Evolutionary conservation across 1,140 invertebrate genomes (phyloP).

Genomic region (Luehdorfia chinensis): DNA sequence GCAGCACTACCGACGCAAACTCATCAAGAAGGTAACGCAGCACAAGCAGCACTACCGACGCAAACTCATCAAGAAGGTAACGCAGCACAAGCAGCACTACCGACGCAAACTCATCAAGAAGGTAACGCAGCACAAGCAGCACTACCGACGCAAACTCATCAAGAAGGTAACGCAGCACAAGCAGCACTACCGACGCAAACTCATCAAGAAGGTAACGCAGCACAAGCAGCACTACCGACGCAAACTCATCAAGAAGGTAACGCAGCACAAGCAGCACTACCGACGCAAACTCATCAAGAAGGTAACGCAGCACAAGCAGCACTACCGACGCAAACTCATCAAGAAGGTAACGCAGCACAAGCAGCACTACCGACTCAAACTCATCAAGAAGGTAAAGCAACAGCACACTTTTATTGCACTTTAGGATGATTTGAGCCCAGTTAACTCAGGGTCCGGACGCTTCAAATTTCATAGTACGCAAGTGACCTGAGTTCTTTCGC

Average conservation of each 20-base stretch:
- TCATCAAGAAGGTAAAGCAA: constrained; percentile 90
- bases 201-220: constrained; percentile 91
- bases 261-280: constrained; percentile 95
- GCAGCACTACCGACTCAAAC: constrained; percentile 93
- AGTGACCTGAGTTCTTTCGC: no score
- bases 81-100: no score
- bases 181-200: constrained; percentile 93
- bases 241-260: constrained; percentile 92
- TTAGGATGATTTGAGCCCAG: no score
- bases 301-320: constrained; percentile 93
- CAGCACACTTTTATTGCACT: no score
- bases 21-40: constrained; percentile 86
- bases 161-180: constrained; percentile 94
- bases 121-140: constrained; percentile 94
- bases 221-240: constrained; percentile 95
- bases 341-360: constrained; percentile 93
- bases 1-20: constrained; percentile 93
- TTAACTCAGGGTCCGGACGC: no score
- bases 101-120: no score
- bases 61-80: no score
- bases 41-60: no score
- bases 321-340: constrained; percentile 93
- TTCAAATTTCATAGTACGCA: no score
- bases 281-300: constrained; percentile 92
- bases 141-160: constrained; percentile 93